phyloP scores from a whole-genome alignment of 2,888 invertebrate genomes.

The Antheraea yamamai region DNA sequence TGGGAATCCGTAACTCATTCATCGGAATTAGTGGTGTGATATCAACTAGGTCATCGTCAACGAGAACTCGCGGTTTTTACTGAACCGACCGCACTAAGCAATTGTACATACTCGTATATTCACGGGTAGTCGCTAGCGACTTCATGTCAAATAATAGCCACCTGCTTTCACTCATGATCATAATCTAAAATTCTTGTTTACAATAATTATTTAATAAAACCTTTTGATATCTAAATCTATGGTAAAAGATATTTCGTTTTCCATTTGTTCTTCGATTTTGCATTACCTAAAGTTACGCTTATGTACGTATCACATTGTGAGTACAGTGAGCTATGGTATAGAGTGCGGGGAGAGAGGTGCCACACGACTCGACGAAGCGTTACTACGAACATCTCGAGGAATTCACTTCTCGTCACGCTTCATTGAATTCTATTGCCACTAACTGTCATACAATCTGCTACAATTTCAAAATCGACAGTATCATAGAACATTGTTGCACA shows the following conservation, averaged over 20 bases:
- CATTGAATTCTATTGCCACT: background rate
- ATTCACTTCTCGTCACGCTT: background rate
- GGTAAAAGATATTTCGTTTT: too few species aligned
- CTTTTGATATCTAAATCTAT: too few species aligned
- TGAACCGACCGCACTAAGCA: background rate
- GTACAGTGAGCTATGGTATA: background rate
- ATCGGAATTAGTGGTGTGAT: background rate
- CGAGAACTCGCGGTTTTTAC: background rate
- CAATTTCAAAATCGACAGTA: background rate
- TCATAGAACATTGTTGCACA: too few species aligned
- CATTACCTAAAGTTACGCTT: background rate
- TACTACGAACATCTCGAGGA: background rate
- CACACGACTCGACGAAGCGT: background rate
- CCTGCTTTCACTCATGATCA: too few species aligned
- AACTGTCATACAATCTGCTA: background rate
- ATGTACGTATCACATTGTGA: background rate
- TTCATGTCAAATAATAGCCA: background rate
- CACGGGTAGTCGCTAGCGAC: background rate
- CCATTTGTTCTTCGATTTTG: too few species aligned
- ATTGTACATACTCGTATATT: too few species aligned
- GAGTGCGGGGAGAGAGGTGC: background rate
- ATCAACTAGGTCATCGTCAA: background rate
- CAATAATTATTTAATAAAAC: too few species aligned
- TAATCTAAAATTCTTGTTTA: too few species aligned
- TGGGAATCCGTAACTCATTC: background rate